Percentiles rank a stretch among this genome's conserved stretches.
Evolutionary conservation across 2,888 invertebrate species (phyloP).

Genomic region (Stramonita haemastoma): DNA sequence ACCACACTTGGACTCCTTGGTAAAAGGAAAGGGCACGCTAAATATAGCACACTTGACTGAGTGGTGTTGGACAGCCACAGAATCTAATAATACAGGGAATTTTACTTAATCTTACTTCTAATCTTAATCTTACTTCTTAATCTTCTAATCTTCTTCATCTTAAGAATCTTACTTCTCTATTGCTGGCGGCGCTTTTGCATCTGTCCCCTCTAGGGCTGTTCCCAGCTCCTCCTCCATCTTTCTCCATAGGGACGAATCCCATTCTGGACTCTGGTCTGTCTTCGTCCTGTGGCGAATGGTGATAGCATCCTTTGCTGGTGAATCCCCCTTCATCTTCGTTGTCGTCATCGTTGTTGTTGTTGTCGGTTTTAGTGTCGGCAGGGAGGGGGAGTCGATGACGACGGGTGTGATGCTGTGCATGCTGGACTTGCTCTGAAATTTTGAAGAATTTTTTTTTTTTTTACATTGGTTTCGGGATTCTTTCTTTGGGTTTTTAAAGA

Average conservation of each 20-base stretch:
- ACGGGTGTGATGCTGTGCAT: not conserved
- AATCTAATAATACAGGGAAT: too few species aligned
- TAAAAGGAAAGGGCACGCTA: too few species aligned
- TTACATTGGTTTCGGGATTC: not conserved
- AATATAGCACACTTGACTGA: too few species aligned
- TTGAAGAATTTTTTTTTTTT: not conserved
- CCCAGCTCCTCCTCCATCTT: constrained; percentile 37
- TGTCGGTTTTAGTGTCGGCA: not conserved
- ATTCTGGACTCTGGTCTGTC: constrained; percentile 56
- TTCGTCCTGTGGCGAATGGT: not conserved
- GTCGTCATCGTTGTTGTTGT: not conserved
- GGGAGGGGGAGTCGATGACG: not conserved
- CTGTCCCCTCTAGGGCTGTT: not conserved
- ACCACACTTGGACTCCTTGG: too few species aligned
- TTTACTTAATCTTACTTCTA: too few species aligned
- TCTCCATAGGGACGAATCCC: constrained; percentile 58
- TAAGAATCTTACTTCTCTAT: too few species aligned
- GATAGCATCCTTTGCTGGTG: not conserved
- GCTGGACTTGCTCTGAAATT: constrained; percentile 21
- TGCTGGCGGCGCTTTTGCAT: not conserved
- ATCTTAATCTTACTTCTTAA: too few species aligned
- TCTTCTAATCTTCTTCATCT: too few species aligned
- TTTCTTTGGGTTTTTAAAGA: not conserved
- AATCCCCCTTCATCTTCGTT: constrained; percentile 1
- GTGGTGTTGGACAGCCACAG: too few species aligned